Evolutionary conservation across 2,797 vertebrate species (phyloP), one percentile per base, ranked within the genome.

Genomic region (Neostethus bicornis): DNA sequence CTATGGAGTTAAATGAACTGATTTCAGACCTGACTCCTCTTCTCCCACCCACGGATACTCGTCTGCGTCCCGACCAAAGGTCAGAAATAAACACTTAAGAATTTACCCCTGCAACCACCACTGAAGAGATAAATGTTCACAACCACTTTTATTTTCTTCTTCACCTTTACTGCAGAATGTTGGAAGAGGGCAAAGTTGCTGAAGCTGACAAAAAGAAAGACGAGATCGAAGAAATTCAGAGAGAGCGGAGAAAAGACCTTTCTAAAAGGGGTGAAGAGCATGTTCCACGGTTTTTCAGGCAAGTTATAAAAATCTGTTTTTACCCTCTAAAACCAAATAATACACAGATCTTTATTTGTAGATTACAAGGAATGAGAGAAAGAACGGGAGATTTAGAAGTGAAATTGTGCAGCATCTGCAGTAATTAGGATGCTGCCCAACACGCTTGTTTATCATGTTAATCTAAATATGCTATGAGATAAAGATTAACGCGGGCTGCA

Each of bases 41-140:
- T 0, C 90, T 98, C 74, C 95, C 95, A 3, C 91, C 92, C n/a
- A 94, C 96, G 0, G 96, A 97, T 89, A 93, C 90, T 0, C 92
- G 96, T 9, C 87, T 96, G 49, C 92, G 96, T 6, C 96, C 96
- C 0, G 96, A 98, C 89, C 96, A 98, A 76, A 91, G 94, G 96
- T 95, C 2, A 68, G 75, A 12, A 3, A 17, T 3, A 12, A n/a
- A n/a, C n/a, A n/a, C n/a, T n/a, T n/a, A n/a, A n/a, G n/a, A n/a
- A n/a, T n/a, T n/a, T n/a, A n/a, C n/a, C n/a, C n/a, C n/a, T n/a
- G n/a, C n/a, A n/a, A 17, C 9, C 43, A 16, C 37, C 19, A 29
- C 5, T 11, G 41, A 53, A 20, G 21, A 2, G n/a, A n/a, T n/a
- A n/a, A 2, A 12, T 17, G 20, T 32, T 16, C 24, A 5, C 10